A percentile compares a stretch with the other conserved stretches of the same genome.
Evolutionary conservation across 2,113 vertebrate genomes (phyloP).

Genomic region (Crotalus helleri): DNA sequence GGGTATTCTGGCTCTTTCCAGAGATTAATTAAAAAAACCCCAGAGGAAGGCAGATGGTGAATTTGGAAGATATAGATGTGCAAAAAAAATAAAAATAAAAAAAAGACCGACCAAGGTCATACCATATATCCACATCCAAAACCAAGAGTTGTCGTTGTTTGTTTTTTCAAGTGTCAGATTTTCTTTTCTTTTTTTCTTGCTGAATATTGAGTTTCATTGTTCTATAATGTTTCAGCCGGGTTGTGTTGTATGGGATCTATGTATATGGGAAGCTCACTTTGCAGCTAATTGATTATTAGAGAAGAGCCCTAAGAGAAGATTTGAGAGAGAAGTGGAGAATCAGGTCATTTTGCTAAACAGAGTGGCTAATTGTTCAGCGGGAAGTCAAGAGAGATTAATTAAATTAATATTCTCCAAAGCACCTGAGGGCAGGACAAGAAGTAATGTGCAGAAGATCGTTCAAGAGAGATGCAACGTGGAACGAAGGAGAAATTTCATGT

Average conservation of each 20-base stretch:
- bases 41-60: conserved; percentile 12
- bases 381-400: not conserved
- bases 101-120: conserved; percentile 2
- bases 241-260: not conserved
- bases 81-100: conserved; percentile 27
- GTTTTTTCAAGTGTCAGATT: accelerated
- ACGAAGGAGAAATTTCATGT: not conserved
- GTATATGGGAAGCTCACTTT: not conserved
- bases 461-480: not conserved
- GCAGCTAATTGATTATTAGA: not conserved
- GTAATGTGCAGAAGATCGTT: not conserved
- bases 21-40: conserved; percentile 48
- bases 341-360: not conserved
- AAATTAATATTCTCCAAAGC: not conserved
- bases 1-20: conserved; percentile 32
- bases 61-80: conserved; percentile 21
- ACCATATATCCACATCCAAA: not conserved
- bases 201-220: not conserved
- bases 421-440: not conserved
- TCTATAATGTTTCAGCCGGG: not conserved
- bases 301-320: not conserved
- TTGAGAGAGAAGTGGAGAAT: not conserved
- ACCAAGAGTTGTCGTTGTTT: not conserved
- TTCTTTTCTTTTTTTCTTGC: not conserved
- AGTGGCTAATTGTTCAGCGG: not conserved